Percentiles rank a stretch among this genome's conserved stretches.
These are phyloP conservation scores for Chrysogorgia sp. DNA, from an alignment of 92 coral and sea anemone species.

Conservation along the genomic window DNA sequence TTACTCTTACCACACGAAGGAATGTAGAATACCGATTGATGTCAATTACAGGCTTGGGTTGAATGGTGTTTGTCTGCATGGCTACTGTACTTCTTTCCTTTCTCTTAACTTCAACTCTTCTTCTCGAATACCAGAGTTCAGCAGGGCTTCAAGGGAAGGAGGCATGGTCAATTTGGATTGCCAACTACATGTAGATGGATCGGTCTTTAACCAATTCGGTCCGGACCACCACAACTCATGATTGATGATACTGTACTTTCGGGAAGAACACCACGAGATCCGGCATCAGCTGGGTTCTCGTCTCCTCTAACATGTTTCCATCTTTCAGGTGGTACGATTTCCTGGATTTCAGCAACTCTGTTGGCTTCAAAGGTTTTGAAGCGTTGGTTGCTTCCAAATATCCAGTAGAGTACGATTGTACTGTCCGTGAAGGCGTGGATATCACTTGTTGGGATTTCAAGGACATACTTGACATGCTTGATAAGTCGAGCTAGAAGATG, in stretches of 20 bases:
- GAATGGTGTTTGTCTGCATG: no score
- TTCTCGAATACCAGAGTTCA: slow-evolving; percentile 31
- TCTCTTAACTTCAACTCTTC: slow-evolving; percentile 47
- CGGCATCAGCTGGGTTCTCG: slow-evolving; percentile 64
- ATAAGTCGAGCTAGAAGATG: slow-evolving; percentile 51
- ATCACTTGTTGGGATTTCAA: slow-evolving; percentile 37
- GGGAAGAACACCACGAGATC: slow-evolving; percentile 56
- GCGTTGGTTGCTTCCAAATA: slow-evolving; percentile 33
- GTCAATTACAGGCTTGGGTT: slow-evolving; percentile 49
- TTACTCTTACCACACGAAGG: slow-evolving; percentile 40
- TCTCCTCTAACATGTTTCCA: slow-evolving; percentile 48
- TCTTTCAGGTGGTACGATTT: slow-evolving; percentile 46
- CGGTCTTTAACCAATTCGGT: slow-evolving; percentile 48
- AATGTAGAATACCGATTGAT: slow-evolving; percentile 51
- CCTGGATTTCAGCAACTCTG: slow-evolving; percentile 65
- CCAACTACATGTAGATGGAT: slow-evolving; percentile 43
- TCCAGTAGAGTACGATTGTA: no score
- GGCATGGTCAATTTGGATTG: slow-evolving; percentile 37
- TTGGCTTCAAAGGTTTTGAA: slow-evolving; percentile 65
- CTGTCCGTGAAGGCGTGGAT: no score
- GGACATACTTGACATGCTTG: slow-evolving; percentile 41
- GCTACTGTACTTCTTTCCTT: slow-evolving; percentile 46
- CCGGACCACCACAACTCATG: slow-evolving; percentile 65
- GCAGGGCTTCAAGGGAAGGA: slow-evolving; percentile 47
- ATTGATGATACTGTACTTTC: slow-evolving; percentile 24